Evolutionary conservation across 64 coral and sea anemone genomes (phyloP).

Genomic region (Montipora foliosa): DNA sequence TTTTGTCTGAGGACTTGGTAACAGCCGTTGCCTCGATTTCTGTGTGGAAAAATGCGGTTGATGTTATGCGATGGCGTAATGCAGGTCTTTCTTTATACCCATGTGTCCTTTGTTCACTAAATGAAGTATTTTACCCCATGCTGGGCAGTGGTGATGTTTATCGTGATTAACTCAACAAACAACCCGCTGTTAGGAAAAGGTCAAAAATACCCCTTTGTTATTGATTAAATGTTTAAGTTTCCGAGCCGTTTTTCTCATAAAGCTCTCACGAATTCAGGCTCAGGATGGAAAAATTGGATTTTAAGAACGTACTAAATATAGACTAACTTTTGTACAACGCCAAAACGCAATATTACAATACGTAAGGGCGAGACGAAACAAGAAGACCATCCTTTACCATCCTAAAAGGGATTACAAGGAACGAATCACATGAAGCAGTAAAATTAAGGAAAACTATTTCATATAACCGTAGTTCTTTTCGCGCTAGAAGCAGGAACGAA

Average conservation of each 20-base stretch:
- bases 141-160: constrained; percentile 46
- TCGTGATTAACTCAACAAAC: constrained; percentile 61
- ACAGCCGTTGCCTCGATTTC: constrained; percentile 20
- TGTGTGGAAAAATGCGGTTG: constrained; percentile 45
- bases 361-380: too few relatives aligned
- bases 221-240: constrained; percentile 26
- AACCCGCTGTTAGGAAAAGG: constrained; percentile 47
- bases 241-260: not conserved
- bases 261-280: not conserved
- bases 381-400: not conserved
- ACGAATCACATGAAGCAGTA: not conserved
- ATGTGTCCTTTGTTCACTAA: constrained; percentile 43
- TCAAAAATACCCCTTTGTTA: constrained; percentile 46
- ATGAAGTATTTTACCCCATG: constrained; percentile 58
- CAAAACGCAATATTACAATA: not conserved
- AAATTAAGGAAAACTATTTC: not conserved
- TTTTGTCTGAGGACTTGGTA: not conserved
- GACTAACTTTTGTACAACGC: not conserved
- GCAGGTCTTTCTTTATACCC: not conserved
- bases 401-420: not conserved
- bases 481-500: too few relatives aligned
- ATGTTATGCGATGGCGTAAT: not conserved
- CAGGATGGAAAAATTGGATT: not conserved
- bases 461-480: not conserved
- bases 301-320: not conserved